Conservation (phyloP, 1,140 invertebrate species). For the Sogatella furcifera region DNA sequence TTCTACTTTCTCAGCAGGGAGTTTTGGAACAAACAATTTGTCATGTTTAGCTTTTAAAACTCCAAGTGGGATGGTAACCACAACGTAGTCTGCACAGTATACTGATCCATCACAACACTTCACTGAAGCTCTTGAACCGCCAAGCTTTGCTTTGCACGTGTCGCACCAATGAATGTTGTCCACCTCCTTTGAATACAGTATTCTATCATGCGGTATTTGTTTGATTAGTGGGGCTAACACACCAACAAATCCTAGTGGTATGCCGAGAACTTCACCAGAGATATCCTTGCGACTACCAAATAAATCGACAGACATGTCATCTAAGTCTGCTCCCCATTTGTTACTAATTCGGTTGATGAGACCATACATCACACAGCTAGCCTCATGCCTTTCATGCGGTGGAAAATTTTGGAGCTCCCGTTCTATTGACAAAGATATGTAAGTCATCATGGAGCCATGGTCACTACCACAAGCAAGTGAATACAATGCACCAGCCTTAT, state of each 20-base stretch:
- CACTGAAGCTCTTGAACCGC: conserved; percentile 12
- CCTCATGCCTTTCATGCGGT: conserved; percentile 5
- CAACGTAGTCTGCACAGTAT: conserved; percentile 62
- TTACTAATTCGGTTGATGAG: not conserved
- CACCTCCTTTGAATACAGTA: conserved; percentile 42
- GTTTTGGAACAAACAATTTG: conserved; percentile 59
- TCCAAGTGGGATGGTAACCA: conserved; percentile 71
- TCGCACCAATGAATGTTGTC: conserved; percentile 48
- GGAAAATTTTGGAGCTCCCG: conserved; percentile 3
- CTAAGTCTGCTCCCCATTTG: conserved; percentile 14
- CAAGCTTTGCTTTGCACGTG: conserved; percentile 29
- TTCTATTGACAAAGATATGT: not conserved
- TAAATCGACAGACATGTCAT: conserved; percentile 5
- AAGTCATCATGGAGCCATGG: conserved; percentile 1
- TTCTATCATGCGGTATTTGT: conserved; percentile 43
- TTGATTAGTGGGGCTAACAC: conserved; percentile 48
- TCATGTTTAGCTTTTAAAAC: conserved; percentile 66
- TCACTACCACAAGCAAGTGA: not conserved
- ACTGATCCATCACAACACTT: conserved; percentile 43
- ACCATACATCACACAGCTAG: conserved; percentile 5
- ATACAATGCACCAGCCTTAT: conserved; percentile 38
- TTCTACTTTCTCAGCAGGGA: conserved; percentile 59
- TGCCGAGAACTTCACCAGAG: conserved; percentile 49
- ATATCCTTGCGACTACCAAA: conserved; percentile 47
- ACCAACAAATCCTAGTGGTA: conserved; percentile 52